These are phyloP conservation scores for Habropoda laboriosa DNA, from an alignment of 1,140 invertebrate species.

Conservation along the genomic window DNA sequence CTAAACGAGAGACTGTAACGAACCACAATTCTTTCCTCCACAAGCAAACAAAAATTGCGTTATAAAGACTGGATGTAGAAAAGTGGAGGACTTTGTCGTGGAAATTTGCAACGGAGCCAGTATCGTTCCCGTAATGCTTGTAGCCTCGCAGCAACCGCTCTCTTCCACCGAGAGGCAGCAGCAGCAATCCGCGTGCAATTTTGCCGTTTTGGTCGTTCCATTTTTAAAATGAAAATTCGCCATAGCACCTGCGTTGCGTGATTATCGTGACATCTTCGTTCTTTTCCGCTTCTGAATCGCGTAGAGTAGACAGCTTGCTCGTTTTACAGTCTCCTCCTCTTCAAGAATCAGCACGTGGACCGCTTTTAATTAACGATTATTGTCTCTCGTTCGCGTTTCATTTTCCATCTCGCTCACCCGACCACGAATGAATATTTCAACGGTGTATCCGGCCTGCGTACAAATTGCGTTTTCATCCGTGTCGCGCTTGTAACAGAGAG, in stretches of 20 bases:
- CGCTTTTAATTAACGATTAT: slow-evolving; percentile 23
- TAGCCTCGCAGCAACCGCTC: not conserved
- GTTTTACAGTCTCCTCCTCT: not conserved
- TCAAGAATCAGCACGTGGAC: not conserved
- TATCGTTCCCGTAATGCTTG: not conserved
- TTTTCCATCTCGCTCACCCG: too few species aligned
- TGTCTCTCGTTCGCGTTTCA: slow-evolving; percentile 6
- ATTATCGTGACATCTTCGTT: not conserved
- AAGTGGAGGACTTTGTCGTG: too few species aligned
- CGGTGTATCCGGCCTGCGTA: not conserved
- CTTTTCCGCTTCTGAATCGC: not conserved
- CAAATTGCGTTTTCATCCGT: slow-evolving; percentile 18
- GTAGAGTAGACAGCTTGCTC: not conserved
- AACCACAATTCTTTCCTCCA: too few species aligned
- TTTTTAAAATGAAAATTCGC: not conserved
- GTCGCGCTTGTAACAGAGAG: not conserved
- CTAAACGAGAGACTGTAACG: too few species aligned
- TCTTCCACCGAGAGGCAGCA: too few species aligned
- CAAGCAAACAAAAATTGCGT: too few species aligned
- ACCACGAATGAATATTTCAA: slow-evolving; percentile 21
- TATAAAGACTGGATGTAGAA: too few species aligned
- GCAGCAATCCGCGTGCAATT: not conserved
- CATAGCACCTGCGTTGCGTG: not conserved
- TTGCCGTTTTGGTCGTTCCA: not conserved
- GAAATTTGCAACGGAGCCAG: too few species aligned